Evolutionary conservation across 2,797 vertebrate species (phyloP).

Genomic region (Gobio occitaniae): DNA sequence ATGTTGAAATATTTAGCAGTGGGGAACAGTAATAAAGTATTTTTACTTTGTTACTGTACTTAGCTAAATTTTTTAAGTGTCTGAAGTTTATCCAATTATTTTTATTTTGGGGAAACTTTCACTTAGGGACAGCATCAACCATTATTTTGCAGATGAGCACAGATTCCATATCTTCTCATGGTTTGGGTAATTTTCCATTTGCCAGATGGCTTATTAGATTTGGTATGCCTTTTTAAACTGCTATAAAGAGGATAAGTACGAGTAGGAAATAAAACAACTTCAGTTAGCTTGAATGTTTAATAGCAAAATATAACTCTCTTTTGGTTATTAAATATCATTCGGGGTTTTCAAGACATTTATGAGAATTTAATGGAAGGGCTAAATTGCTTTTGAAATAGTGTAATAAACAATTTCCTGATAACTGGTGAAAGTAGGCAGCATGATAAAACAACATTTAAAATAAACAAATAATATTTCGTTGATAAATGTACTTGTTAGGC

Average conservation of each 20-base stretch:
- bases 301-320: constrained; percentile 72
- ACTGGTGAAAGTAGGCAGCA: constrained; percentile 52
- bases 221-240: constrained; percentile 45
- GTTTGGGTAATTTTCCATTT: constrained; percentile 15
- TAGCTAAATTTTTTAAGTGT: background rate
- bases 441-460: background rate
- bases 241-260: constrained; percentile 58
- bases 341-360: constrained; percentile 74
- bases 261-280: constrained; percentile 54
- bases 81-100: background rate
- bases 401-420: constrained; percentile 74
- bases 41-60: background rate
- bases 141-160: background rate
- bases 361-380: constrained; percentile 80
- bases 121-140: background rate
- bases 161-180: constrained; percentile 51
- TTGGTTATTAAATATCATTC: constrained; percentile 74
- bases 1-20: background rate
- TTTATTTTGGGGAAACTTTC: background rate
- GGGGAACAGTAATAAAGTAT: background rate
- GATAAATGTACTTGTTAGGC: background rate
- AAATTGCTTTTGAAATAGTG: constrained; percentile 78
- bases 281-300: constrained; percentile 71
- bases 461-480: background rate
- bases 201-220: constrained; percentile 52